Percentiles rank a stretch among this genome's conserved stretches.
These are phyloP conservation scores for Hipparchia semele DNA, from an alignment of 2,888 invertebrate species.

Conservation along the genomic window DNA sequence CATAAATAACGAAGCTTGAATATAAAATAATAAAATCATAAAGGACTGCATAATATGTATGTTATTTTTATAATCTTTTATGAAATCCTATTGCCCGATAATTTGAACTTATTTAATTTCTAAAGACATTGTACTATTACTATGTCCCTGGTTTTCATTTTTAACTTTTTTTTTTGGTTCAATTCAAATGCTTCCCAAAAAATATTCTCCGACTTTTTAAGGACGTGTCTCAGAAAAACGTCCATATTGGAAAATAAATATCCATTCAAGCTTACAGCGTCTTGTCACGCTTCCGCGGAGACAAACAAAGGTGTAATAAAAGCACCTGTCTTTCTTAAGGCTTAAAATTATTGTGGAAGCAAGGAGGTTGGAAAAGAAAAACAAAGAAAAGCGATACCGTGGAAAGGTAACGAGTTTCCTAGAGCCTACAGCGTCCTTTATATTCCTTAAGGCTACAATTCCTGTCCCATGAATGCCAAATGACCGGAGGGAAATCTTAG, in stretches of 20 bases:
- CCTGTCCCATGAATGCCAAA: constrained; percentile 81
- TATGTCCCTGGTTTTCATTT: too few relatives aligned
- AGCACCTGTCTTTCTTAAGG: constrained; percentile 53
- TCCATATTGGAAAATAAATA: constrained; percentile 17
- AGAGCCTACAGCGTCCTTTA: constrained; percentile 79
- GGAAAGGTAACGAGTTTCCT: constrained; percentile 69
- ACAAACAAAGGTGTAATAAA: constrained; percentile 50
- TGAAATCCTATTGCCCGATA: too few relatives aligned
- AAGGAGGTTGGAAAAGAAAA: constrained; percentile 57
- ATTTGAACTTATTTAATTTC: too few relatives aligned
- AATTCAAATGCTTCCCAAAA: neutral
- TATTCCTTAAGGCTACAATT: constrained; percentile 80
- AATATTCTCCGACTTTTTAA: neutral
- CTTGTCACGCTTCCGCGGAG: constrained; percentile 26
- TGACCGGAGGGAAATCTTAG: constrained; percentile 83
- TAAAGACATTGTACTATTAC: too few relatives aligned
- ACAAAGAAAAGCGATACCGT: constrained; percentile 58
- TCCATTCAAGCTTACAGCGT: constrained; percentile 20
- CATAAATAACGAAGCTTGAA: too few relatives aligned
- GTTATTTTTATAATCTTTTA: too few relatives aligned
- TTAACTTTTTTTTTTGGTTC: too few relatives aligned
- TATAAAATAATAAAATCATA: too few relatives aligned
- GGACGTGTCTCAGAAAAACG: too few relatives aligned
- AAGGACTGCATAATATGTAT: too few relatives aligned
- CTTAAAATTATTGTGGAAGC: constrained; percentile 66